Evolutionary conservation across 1,140 invertebrate genomes (phyloP).

Genomic region (Heliothis subflexa): DNA sequence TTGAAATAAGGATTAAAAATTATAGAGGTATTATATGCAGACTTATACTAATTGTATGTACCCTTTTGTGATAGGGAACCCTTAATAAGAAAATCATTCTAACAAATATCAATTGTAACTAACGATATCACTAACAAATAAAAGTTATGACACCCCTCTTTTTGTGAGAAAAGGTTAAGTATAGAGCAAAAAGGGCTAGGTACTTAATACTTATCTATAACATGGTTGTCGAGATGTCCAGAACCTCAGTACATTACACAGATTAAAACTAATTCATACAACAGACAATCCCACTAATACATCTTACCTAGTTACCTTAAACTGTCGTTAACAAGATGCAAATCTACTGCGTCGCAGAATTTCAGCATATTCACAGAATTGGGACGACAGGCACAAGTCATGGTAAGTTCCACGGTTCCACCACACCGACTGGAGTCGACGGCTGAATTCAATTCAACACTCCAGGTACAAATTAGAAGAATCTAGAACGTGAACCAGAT

Average conservation of each 20-base stretch:
- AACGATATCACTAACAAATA: too few species aligned
- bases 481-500: conserved; percentile 40
- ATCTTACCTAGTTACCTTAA: conserved; percentile 11
- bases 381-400: conserved; percentile 32
- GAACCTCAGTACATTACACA: not conserved
- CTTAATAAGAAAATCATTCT: too few species aligned
- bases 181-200: too few species aligned
- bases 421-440: conserved; percentile 3
- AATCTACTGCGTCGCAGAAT: conserved; percentile 3
- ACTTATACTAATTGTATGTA: too few species aligned
- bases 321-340: conserved; percentile 33
- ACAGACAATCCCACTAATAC: not conserved
- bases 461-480: conserved; percentile 48
- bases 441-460: conserved; percentile 45
- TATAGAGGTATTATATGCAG: too few species aligned
- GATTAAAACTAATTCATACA: not conserved
- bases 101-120: too few species aligned
- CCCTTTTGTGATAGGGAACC: too few species aligned
- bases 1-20: too few species aligned
- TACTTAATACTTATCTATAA: too few species aligned
- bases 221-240: too few species aligned
- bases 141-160: too few species aligned
- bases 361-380: conserved; percentile 35
- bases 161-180: too few species aligned
- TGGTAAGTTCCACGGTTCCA: not conserved